Conservation (phyloP, 1,140 invertebrate species). For the Eciton burchellii region DNA sequence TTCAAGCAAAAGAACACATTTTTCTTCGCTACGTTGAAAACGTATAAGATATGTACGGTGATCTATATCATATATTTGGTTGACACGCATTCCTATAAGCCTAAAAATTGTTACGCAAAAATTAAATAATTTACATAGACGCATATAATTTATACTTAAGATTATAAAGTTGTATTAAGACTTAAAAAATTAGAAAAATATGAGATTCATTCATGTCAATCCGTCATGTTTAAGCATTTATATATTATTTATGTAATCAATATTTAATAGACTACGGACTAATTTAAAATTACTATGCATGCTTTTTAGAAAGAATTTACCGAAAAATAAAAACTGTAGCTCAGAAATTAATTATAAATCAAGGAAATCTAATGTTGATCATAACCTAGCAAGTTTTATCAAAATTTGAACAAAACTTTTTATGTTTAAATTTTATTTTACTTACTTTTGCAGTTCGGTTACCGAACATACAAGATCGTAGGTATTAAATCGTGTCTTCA, state of each 20-base stretch:
- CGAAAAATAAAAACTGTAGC: slow-evolving; percentile 13
- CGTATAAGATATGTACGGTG: slow-evolving; percentile 98
- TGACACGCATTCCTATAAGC: slow-evolving; percentile 95
- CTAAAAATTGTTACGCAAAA: slow-evolving; percentile 85
- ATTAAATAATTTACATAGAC: slow-evolving; percentile 46
- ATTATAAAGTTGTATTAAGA: not conserved
- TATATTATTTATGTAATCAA: slow-evolving; percentile 17
- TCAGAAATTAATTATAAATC: not conserved
- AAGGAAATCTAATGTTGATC: not conserved
- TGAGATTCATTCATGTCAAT: slow-evolving; percentile 42
- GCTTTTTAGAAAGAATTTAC: slow-evolving; percentile 35
- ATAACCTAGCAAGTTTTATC: slow-evolving; percentile 23
- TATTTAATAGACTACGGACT: not conserved
- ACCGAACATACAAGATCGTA: slow-evolving; percentile 95
- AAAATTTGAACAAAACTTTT: not conserved
- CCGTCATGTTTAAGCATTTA: not conserved
- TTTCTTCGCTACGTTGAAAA: slow-evolving; percentile 93
- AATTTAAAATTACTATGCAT: not conserved
- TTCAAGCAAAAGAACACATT: slow-evolving; percentile 95
- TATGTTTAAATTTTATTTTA: no score
- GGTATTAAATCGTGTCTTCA: slow-evolving; percentile 97
- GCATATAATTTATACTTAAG: not conserved
- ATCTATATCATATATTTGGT: slow-evolving; percentile 99
- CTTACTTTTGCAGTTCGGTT: slow-evolving; percentile 93
- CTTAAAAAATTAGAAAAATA: slow-evolving; percentile 51